phyloP scores from a whole-genome alignment of 2,797 vertebrate species.

The Enoplosus armatus region DNA sequence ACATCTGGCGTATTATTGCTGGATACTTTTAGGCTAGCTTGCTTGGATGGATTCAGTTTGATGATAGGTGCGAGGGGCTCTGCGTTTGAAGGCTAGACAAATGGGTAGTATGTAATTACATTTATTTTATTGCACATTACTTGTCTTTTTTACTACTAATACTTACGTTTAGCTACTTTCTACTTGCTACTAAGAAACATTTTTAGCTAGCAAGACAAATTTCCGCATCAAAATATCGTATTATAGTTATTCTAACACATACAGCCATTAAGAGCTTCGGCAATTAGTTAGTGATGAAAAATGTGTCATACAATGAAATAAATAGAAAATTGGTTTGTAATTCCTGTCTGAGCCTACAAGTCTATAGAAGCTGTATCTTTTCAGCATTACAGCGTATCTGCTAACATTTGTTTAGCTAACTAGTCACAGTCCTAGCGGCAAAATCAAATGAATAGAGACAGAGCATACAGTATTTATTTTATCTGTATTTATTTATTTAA shows the following conservation, averaged over 20 bases:
- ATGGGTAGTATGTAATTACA: not conserved
- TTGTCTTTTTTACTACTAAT: not conserved
- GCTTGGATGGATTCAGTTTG: not conserved
- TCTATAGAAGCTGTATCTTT: not conserved
- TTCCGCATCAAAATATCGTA: not conserved
- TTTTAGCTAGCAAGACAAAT: not conserved
- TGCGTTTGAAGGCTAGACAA: not conserved
- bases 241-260: not conserved
- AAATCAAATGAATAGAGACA: not conserved
- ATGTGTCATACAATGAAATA: no score
- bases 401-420: not conserved
- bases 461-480: not conserved
- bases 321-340: no score
- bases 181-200: not conserved
- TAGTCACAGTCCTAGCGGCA: not conserved
- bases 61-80: not conserved
- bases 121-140: not conserved
- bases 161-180: not conserved
- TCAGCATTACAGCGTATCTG: not conserved
- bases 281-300: not conserved
- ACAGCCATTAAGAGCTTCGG: not conserved
- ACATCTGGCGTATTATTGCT: not conserved
- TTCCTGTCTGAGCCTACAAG: not conserved
- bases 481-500: not conserved
- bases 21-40: not conserved